phyloP scores from a whole-genome alignment of 2,113 vertebrate genomes.

The Prionailurus bengalensis region DNA sequence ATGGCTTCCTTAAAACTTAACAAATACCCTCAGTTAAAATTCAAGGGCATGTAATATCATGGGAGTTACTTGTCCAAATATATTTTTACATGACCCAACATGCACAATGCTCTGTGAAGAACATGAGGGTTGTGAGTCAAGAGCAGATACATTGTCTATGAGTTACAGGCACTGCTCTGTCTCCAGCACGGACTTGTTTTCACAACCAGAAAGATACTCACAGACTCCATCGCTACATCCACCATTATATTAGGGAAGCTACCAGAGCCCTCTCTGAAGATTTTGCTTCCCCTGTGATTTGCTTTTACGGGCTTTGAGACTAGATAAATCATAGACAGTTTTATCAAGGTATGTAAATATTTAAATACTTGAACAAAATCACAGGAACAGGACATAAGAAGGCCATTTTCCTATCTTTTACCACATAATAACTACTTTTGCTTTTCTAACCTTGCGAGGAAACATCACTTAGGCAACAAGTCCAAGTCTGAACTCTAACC shows the following conservation, averaged over 20 bases:
- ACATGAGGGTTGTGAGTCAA: background rate
- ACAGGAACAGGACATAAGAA: background rate
- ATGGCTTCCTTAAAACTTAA: conserved; percentile 66
- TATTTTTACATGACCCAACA: conserved; percentile 53
- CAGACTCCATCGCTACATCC: background rate
- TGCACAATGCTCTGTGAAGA: conserved; percentile 36
- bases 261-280: background rate
- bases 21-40: conserved; percentile 60
- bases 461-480: background rate
- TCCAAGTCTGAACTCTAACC: background rate
- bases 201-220: conserved; percentile 18
- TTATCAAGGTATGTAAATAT: background rate
- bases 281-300: background rate
- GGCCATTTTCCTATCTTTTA: background rate
- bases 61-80: conserved; percentile 35
- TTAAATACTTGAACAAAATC: background rate
- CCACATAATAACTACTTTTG: background rate
- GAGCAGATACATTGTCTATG: background rate
- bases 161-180: background rate
- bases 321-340: background rate
- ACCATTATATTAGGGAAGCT: background rate
- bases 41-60: conserved; percentile 52
- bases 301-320: background rate
- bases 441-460: conserved; percentile 3
- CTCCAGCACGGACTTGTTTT: background rate